phyloP scores from a whole-genome alignment of 64 coral and sea anemone genomes.

The Orbicella faveolata region DNA sequence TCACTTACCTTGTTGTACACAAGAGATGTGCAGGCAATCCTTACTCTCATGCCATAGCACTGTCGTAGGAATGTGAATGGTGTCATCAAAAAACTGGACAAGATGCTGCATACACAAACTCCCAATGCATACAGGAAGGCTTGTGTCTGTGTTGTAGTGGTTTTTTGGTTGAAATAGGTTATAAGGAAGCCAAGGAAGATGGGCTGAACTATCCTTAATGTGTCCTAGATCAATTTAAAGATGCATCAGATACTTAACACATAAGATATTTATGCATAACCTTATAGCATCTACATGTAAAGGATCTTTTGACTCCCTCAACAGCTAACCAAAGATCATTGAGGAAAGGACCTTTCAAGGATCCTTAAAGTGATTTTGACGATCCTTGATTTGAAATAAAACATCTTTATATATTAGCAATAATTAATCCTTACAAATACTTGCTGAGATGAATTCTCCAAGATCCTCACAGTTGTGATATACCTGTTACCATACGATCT shows the following conservation, averaged over 20 bases:
- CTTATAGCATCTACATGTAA: too few species aligned
- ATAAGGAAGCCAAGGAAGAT: slow-evolving; percentile 69
- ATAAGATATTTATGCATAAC: too few species aligned
- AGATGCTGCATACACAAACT: slow-evolving; percentile 64
- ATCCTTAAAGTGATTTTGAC: too few species aligned
- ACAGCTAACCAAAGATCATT: too few species aligned
- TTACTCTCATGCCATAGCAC: slow-evolving; percentile 72
- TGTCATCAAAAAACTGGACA: slow-evolving; percentile 67
- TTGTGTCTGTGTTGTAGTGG: slow-evolving; percentile 44
- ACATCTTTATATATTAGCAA: too few species aligned
- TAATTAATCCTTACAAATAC: too few species aligned
- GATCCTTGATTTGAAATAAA: too few species aligned
- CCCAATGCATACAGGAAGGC: slow-evolving; percentile 82
- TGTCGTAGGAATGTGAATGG: slow-evolving; percentile 82
- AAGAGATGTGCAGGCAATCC: slow-evolving; percentile 88
- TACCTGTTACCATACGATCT: too few species aligned
- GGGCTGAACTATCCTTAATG: slow-evolving; percentile 71
- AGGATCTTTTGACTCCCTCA: too few species aligned
- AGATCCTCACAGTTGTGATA: too few species aligned
- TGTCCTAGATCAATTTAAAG: slow-evolving; percentile 48
- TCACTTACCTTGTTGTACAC: slow-evolving; percentile 80
- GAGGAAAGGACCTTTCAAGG: too few species aligned
- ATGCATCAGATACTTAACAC: background rate
- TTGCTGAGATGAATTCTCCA: too few species aligned
- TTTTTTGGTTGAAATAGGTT: slow-evolving; percentile 71